Percentiles rank a stretch among this genome's conserved stretches.
These are phyloP conservation scores for Crocuta crocuta DNA, from an alignment of 2,113 vertebrate species.

Conservation along the genomic window DNA sequence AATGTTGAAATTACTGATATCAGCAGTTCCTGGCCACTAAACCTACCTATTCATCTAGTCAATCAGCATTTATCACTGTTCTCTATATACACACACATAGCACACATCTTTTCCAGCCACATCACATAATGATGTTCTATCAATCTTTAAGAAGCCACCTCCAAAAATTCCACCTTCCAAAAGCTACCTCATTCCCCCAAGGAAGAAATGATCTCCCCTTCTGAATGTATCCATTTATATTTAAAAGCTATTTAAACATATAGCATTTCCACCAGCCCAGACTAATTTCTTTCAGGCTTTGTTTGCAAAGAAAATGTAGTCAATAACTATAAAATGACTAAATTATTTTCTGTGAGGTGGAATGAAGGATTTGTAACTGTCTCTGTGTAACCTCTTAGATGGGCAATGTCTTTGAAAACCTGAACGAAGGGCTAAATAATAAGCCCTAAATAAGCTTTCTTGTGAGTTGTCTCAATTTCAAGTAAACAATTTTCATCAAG, in stretches of 20 bases:
- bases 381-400: neutral
- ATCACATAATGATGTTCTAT: neutral
- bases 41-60: neutral
- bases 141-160: neutral
- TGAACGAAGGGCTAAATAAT: neutral
- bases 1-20: neutral
- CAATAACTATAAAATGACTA: neutral
- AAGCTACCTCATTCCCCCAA: neutral
- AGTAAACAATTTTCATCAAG: neutral
- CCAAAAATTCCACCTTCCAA: neutral
- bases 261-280: neutral
- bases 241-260: neutral
- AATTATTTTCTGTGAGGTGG: neutral
- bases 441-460: neutral
- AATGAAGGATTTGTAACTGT: neutral
- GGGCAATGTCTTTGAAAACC: conserved; percentile 10
- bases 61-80: neutral
- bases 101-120: neutral
- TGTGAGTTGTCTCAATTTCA: neutral
- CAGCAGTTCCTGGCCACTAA: neutral
- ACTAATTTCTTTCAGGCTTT: neutral
- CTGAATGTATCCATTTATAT: neutral
- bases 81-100: neutral
- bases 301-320: conserved; percentile 24
- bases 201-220: neutral